A percentile compares a stretch with the other conserved stretches of the same genome.
phyloP scores from a whole-genome alignment of 2,797 vertebrate genomes.

The Lacerta agilis region DNA sequence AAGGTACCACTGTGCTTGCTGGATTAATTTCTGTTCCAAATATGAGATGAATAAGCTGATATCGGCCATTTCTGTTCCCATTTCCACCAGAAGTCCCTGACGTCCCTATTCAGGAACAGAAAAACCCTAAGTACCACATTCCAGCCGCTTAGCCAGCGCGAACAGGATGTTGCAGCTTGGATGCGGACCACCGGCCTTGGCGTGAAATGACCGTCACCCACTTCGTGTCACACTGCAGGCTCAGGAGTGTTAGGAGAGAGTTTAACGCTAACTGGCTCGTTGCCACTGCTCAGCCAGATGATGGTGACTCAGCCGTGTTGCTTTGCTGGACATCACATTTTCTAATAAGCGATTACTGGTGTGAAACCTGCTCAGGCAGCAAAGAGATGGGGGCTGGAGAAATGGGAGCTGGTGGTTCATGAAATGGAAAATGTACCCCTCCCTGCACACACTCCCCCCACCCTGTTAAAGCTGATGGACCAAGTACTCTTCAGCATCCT shows the following conservation, averaged over 20 bases:
- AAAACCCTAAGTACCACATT: background rate
- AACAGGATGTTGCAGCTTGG: background rate
- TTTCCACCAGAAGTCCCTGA: too few relatives aligned
- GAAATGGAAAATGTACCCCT: background rate
- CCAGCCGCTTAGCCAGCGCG: background rate
- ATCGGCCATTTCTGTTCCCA: too few relatives aligned
- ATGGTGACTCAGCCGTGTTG: background rate
- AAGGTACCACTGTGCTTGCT: too few relatives aligned
- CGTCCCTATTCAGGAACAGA: background rate
- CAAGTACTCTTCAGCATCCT: background rate
- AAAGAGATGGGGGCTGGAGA: background rate
- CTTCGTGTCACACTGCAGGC: background rate
- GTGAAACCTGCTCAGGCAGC: background rate
- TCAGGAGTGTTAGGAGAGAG: accelerated
- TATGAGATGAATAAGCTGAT: too few relatives aligned
- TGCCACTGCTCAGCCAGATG: background rate
- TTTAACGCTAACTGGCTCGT: accelerated
- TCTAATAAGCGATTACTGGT: background rate
- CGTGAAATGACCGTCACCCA: background rate
- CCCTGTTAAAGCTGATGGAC: background rate
- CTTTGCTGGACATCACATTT: background rate
- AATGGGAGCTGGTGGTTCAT: background rate
- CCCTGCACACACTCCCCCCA: background rate
- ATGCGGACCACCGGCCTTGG: accelerated
- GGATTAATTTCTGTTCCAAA: too few relatives aligned